Evolutionary conservation across 2,888 invertebrate species (phyloP), one percentile per base, ranked within the genome.

Genomic region (Cryptus armator): DNA sequence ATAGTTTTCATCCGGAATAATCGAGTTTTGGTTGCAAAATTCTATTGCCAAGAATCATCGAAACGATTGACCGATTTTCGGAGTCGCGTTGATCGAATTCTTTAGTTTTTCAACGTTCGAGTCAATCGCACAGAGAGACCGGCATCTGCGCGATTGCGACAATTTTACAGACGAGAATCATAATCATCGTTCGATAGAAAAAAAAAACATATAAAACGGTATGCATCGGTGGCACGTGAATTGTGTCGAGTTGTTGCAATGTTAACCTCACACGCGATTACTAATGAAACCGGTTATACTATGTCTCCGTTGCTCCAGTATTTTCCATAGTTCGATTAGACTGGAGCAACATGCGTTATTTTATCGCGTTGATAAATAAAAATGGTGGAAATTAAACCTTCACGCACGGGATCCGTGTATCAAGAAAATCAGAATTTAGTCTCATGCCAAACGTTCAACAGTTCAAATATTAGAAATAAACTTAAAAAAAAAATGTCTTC

Each of bases 201-300:
- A 29, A 75, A 62, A 66, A 44, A 16, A 56, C n/a, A 68, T 48
- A 19, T 9, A 14, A 48, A 64, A 64, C 7, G 32, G 9, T 59
- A 43, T 67, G 48, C 44, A 75, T 48, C n/a, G 14, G 48, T 29
- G 12, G 2, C 44, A 64, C 16, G 19, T 64, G 29, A 76, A 71
- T 70, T 43, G 53, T 64, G 37, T 32, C 64, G n/a, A 70, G 64
- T 66, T 76, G 46, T 66, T 44, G 75, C 64, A 76, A 76, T 64
- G 68, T 43, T 29, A 44, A 75, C 53, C 51, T 67, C 51, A 19
- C 43, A 3, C 53, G 37, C 37, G 53, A n/a, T 72, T 37, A 19
- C 19, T 16, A 37, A 43, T 44, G 32, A 44, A 74, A 80, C 74
- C 51, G 4, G 74, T 74, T 74, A 46, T 37, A 10, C 12, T 46